Evolutionary conservation across 2,888 invertebrate species (phyloP), one percentile per base, ranked within the genome.

Genomic region (Apamea epomidion): DNA sequence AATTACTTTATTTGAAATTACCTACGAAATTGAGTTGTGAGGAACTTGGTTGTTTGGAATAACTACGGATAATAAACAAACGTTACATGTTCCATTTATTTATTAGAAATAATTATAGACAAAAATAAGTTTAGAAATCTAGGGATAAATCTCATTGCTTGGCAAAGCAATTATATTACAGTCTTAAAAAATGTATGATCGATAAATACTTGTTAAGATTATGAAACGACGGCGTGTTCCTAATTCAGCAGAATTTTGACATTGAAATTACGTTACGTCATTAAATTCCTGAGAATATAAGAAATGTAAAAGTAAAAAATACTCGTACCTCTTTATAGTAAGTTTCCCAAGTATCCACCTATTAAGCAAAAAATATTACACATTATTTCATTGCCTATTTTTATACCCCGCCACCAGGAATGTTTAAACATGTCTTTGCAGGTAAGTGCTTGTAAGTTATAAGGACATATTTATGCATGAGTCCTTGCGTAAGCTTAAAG

Each of bases 1-100:
- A 89, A 89, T 89, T 87, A 87, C 86, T 88, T 88, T 83, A 89
- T 89, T 89, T 76, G 76, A 79, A 85, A 83, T 85, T 76, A 81
- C 67, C 54, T 78, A 77, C 42, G 60, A 45, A 73, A 80, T 80
- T 77, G 75, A 83, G 64, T 60, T 80, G 67, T 85, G 51, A 68
- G 37, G 65, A 37, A 68, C 62, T 82, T 48, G 37, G 42, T 18
- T 42, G 67, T 16, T 37, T 51, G 25, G 42, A 32, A 73, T 32
- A 60, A 32, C 8, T 32, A 73, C 3, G 21, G 29, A 60, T 78
- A 18, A n/a, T n/a, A 65, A 18, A 42, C 18, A 72, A 60, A 68
- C 7, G 16, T 32, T 54, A 18, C 12, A 32, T 76, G 45, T 32
- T 45, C 14, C 10, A 60, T 60, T 48, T 32, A 48, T 6, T 73